A percentile compares a stretch with the other conserved stretches of the same genome.
phyloP scores from a whole-genome alignment of 2,113 vertebrate species.

The Tachuris rubrigastra region DNA sequence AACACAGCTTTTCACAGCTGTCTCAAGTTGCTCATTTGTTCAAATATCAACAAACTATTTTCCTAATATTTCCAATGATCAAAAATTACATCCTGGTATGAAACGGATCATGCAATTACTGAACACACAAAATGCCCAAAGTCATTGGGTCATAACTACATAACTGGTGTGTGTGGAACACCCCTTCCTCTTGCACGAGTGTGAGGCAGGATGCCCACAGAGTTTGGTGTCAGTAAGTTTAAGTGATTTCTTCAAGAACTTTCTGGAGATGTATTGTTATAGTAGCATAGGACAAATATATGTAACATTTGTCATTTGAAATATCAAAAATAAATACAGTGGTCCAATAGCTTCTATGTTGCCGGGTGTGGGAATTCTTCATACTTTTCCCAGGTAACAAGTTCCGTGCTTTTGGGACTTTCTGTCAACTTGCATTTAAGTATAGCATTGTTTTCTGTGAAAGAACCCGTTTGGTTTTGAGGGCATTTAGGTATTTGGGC shows the following conservation, averaged over 20 bases:
- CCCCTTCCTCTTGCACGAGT: neutral
- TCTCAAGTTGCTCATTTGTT: neutral
- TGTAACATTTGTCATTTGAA: neutral
- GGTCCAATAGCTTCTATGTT: neutral
- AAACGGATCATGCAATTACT: neutral
- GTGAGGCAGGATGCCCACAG: neutral
- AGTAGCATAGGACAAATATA: neutral
- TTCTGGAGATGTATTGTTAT: neutral
- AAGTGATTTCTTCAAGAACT: neutral
- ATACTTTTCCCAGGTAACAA: neutral
- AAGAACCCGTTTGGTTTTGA: neutral
- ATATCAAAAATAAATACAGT: neutral
- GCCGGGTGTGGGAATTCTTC: neutral
- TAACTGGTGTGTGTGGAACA: neutral
- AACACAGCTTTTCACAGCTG: neutral
- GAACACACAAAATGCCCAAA: neutral
- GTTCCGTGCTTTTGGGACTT: neutral
- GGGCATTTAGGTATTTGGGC: neutral
- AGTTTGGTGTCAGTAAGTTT: neutral
- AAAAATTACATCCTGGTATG: neutral
- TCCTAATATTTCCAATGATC: neutral
- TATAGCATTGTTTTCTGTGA: neutral
- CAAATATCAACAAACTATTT: neutral
- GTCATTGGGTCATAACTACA: neutral
- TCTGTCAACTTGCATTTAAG: neutral